Evolutionary conservation across 2,113 vertebrate genomes (phyloP), one percentile per base, ranked within the genome.

Genomic region (Ophiodon elongatus): DNA sequence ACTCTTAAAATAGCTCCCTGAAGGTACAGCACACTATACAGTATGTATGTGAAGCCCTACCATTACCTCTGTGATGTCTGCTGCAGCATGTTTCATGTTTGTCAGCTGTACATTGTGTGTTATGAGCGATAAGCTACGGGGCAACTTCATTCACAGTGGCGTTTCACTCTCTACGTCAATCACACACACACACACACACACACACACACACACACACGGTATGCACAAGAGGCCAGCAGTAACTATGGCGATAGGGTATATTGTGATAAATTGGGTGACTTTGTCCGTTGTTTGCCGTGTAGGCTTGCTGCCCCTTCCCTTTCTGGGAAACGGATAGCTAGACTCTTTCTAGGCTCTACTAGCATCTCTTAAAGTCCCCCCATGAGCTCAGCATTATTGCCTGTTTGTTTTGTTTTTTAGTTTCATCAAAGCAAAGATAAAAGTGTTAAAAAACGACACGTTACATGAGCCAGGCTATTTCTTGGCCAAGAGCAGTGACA

Each of bases 201-300:
- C 21, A 23, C 10, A 41, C 8, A 73, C 62, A 45, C 41, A 47
- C 60, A 76, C 64, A 39, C 21, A 73, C 70, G 47, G 47, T 10
- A n/a, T 57, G 54, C 37, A 82, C 71, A 41, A 5, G 31, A 43
- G 41, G 67, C 31, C 83, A 80, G 73, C 60, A 50, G 52, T 76
- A 73, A 72, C 37, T 43, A 35, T 17, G 4, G 56, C 5, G 21
- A 76, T 80, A 71, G 57, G 21, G 5, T 68, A 31, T 59, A 87
- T 87, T 72, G 21, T 83, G 83, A 91, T 86, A 25, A 80, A 93
- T 88, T 64, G 63, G 29, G 78, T 77, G n/a, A 80, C 68, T 10
- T 64, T 81, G 82, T 73, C 70, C 63, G 47, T 11, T 73, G 66
- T 82, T 75, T 78, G 72, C 68, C 57, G 35, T 39, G 45, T 63